Evolutionary conservation across 1,140 invertebrate genomes (phyloP), one percentile per base, ranked within the genome.

Genomic region (Lethocerus indicus): DNA sequence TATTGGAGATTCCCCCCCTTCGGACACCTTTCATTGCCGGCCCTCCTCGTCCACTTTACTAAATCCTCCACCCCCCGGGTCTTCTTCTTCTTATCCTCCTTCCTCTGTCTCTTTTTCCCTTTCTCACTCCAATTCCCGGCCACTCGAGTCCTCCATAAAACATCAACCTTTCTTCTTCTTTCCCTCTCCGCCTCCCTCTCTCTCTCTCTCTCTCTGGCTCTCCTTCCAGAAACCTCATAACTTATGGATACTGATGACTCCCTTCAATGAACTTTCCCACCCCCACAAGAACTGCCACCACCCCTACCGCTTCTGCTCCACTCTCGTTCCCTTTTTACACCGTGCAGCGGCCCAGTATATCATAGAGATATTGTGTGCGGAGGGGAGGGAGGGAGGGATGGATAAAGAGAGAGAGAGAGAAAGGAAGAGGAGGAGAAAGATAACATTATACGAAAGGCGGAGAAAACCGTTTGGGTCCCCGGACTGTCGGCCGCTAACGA

Each of bases 171-270:
- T n/a, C 5, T 6, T 16, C 37, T 40, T 16, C 21, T 40, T 40
- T 16, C 6, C 37, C 6, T 16, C n/a, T n/a, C 42, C 42, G 29
- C 49, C 42, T 42, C 42, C 45, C 27, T 39, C 36, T 41, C 40
- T 52, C 51, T 51, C 53, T 52, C 39, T 27, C 23, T 12, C n/a
- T 29, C 46, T 55, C 54, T 53, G 47, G 47, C 44, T n/a, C 14
- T 14, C 44, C 41, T 35, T 18, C 24, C 53, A 56, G 54, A 20
- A 14, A 25, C 52, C 54, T 56, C 45, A 53, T 56, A 47, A 56
- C 54, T 56, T 56, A 56, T 56, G 54, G 54, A 56, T 56, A 56
- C 54, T 56, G 54, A 56, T 56, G 54, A 54, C 54, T 50, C 45
- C 39, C 39, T 37, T 44, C 52, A 56, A 56, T 56, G 54, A 56